These are phyloP conservation scores for Rugalucina vietnamica DNA, from an alignment of 2,888 invertebrate genomes.

Conservation along the genomic window DNA sequence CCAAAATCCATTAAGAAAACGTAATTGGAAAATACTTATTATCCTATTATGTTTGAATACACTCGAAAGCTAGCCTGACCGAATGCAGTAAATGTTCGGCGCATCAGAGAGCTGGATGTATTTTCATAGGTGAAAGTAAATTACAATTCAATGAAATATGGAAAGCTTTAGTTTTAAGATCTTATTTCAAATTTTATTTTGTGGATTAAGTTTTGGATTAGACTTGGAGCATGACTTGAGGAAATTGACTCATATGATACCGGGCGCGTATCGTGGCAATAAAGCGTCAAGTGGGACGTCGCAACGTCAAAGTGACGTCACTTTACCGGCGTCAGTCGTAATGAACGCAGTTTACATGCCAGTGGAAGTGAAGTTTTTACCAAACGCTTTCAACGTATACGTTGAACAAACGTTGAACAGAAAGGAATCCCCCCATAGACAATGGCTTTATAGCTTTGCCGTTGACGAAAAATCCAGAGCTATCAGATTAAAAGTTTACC, in stretches of 20 bases:
- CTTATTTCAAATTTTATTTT: constrained; percentile 12
- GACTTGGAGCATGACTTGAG: constrained; percentile 57
- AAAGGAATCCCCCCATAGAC: constrained; percentile 61
- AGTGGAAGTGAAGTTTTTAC: constrained; percentile 65
- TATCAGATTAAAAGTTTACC: constrained; percentile 63
- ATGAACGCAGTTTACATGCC: constrained; percentile 65
- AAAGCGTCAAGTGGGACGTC: constrained; percentile 47
- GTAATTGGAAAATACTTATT: constrained; percentile 12
- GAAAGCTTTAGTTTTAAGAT: not conserved
- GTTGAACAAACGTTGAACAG: constrained; percentile 67
- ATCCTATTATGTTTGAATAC: constrained; percentile 8
- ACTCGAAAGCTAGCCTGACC: constrained; percentile 5
- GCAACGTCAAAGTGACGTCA: not conserved
- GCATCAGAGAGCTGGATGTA: not conserved
- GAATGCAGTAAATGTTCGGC: not conserved
- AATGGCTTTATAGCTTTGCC: constrained; percentile 68
- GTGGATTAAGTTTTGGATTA: constrained; percentile 36
- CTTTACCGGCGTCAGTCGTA: constrained; percentile 27
- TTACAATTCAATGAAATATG: not conserved
- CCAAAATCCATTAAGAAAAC: not conserved
- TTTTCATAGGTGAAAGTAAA: not conserved
- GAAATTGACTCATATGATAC: constrained; percentile 59
- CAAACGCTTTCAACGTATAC: constrained; percentile 66
- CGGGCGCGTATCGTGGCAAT: constrained; percentile 64
- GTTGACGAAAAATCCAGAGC: constrained; percentile 58